Base-by-base conservation (phyloP, 2,113 vertebrate genomes). In the Sander vitreus region DNA sequence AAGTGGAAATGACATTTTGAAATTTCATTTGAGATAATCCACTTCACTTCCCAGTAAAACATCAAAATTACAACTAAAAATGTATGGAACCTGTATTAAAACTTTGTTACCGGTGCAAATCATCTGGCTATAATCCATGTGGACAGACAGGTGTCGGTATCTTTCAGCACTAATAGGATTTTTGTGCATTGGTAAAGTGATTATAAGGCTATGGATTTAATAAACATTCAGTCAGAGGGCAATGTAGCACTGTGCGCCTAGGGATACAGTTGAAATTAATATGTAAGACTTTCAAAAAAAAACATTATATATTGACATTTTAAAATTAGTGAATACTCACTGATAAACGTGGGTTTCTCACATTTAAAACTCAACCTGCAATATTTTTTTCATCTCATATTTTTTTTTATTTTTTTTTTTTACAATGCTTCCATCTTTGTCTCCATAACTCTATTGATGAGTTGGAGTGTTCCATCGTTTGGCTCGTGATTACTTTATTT, bases 1-100 rank as follows among this genome's bases (percentile, higher is more conserved):
- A 93, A 96, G 96, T 96, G 95, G 95, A 97, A 97, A 98, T 96
- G 95, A 96, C 96, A 96, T 97, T 98, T 96, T 95, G 94, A 97
- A 97, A 95, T 97, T 97, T 97, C 95, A 97, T 97, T 97, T 95
- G 90, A 90, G 50, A 96, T 97, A 97, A 97, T 97, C 96, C 95
- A 97, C 97, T 97, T 97, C 95, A 96, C 94, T 96, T 96, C 88
- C 82, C 94, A 93, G 94, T 96, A 95, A 97, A 97, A 97, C 94
- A 97, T 95, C 96, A 97, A 97, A 96, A 97, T 97, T 96, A 96
- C 95, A 95, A 93, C 92, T 90, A 90, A 95, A 91, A 93, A 95
- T 96, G 94, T 96, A 94, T 93, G 94, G 94, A 91, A 89, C 88
- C 95, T 78, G 89, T 94, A 96, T 96, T 97, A 96, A 96, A 96